Percentiles rank a stretch among this genome's conserved stretches.
phyloP scores from a whole-genome alignment of 2,113 vertebrate genomes.

The Neogobius melanostomus region DNA sequence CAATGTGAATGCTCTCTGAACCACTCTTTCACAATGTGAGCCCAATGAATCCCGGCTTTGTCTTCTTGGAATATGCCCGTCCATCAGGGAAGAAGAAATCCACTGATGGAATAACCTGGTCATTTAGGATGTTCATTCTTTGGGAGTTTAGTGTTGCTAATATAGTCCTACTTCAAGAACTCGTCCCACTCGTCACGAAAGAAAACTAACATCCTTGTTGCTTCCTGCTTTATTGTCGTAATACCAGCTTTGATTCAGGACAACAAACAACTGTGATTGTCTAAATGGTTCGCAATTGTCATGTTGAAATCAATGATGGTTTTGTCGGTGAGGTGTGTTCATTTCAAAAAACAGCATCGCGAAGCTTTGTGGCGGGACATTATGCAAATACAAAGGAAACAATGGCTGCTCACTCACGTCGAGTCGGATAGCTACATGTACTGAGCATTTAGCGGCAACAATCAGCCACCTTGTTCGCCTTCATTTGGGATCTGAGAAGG shows the following conservation, averaged over 20 bases:
- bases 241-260: slow-evolving; percentile 26
- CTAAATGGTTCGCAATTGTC: slow-evolving; percentile 29
- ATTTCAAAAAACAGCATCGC: slow-evolving; percentile 23
- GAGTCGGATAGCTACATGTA: slow-evolving; percentile 26
- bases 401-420: slow-evolving; percentile 7
- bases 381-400: slow-evolving; percentile 29
- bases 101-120: too few relatives aligned
- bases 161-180: too few relatives aligned
- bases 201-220: neutral
- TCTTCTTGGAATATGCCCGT: too few relatives aligned
- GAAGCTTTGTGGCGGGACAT: slow-evolving; percentile 42
- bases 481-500: slow-evolving; percentile 12
- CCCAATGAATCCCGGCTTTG: too few relatives aligned
- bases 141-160: too few relatives aligned
- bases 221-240: slow-evolving; percentile 13
- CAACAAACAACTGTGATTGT: slow-evolving; percentile 34
- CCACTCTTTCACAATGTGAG: too few relatives aligned
- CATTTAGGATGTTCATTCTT: too few relatives aligned
- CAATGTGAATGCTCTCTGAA: too few relatives aligned
- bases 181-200: slow-evolving; percentile 54
- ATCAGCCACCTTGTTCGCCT: slow-evolving; percentile 33
- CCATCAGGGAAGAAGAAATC: too few relatives aligned
- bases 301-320: slow-evolving; percentile 38
- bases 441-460: slow-evolving; percentile 26
- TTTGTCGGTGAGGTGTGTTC: slow-evolving; percentile 42